A percentile compares a stretch with the other conserved stretches of the same genome.
These are phyloP conservation scores for Poecilia latipinna DNA, from an alignment of 2,113 vertebrate species.

Conservation along the genomic window DNA sequence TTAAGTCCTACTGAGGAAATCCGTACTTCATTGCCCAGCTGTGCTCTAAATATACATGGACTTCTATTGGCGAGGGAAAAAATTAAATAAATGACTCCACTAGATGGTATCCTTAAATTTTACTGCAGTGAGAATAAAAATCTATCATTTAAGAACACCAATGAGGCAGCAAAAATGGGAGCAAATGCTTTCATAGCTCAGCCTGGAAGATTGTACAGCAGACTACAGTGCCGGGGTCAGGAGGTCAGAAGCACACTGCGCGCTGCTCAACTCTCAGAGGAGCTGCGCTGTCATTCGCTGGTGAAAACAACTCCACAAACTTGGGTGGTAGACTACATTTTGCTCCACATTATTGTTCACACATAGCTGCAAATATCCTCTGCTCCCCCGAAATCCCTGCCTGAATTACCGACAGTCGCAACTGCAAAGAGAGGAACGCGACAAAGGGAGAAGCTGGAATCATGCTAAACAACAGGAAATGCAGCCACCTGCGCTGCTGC, in stretches of 20 bases:
- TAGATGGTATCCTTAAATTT: background rate
- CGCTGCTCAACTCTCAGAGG: constrained; percentile 35
- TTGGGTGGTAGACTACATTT: constrained; percentile 29
- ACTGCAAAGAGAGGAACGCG: constrained; percentile 31
- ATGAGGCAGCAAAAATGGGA: constrained; percentile 14
- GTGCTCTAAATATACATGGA: background rate
- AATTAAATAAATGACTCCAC: background rate
- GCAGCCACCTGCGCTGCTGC: constrained; percentile 14
- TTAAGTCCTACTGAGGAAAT: background rate
- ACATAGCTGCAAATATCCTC: constrained; percentile 28
- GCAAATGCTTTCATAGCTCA: constrained; percentile 22
- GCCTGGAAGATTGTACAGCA: constrained; percentile 27
- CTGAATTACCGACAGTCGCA: constrained; percentile 45
- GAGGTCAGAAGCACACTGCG: constrained; percentile 27
- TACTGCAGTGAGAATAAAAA: constrained; percentile 3
- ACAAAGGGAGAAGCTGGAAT: constrained; percentile 35
- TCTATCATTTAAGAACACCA: background rate
- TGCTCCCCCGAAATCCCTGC: constrained; percentile 39
- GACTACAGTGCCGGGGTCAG: constrained; percentile 37
- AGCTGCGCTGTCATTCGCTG: constrained; percentile 29
- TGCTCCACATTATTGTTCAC: constrained; percentile 24
- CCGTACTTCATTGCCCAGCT: background rate
- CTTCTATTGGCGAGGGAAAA: background rate
- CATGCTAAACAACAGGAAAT: constrained; percentile 25
- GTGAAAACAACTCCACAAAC: constrained; percentile 41